Base-by-base conservation (phyloP, 2,797 vertebrate species). In the Podarcis siculus region DNA sequence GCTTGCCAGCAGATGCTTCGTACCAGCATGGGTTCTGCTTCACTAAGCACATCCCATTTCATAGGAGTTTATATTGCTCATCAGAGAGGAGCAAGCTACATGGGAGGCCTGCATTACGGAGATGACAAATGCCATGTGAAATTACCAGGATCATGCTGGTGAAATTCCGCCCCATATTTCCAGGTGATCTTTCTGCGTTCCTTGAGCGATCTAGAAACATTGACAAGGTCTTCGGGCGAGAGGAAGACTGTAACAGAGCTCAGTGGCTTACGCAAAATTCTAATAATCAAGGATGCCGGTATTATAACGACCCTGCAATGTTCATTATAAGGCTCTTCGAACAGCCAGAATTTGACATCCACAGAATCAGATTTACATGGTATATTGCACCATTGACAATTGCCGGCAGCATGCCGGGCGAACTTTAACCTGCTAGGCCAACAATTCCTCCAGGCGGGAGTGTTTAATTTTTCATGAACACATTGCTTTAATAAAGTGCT, bases 401-500 rank as follows among this genome's bases (percentile, higher is more conserved):
- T 91, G 90, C 32, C 25, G n/a, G 92, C 71, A 83, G 83, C 58
- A 90, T 76, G 87, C 55, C 45, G 91, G 55, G 69, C 88, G 85
- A 95, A 94, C 90, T 93, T 93, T 92, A 95, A 93, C 91, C 90
- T 91, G 85, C 90, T 87, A 95, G 84, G 91, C 85, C 93, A 93
- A 86, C 83, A 91, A 85, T 83, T 95, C 94, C 93, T 94, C 91
- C 86, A 93, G 85, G 86, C 89, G 85, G 61, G 64, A 78, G 71
- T 89, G 88, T 87, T 95, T 89, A 95, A 95, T 93, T 93, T 92
- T 95, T 92, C 91, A 93, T 88, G 83, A 92, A 93, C 87, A 85
- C 92, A 92, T 61, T 90, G 79, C 88, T 93, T 95, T 96, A 96
- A 96, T 92, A 95, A 95, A 93, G 79, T 93, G 94, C 85, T 89